Base-by-base conservation (phyloP, 1,140 invertebrate genomes). In the Drosophila elegans region DNA sequence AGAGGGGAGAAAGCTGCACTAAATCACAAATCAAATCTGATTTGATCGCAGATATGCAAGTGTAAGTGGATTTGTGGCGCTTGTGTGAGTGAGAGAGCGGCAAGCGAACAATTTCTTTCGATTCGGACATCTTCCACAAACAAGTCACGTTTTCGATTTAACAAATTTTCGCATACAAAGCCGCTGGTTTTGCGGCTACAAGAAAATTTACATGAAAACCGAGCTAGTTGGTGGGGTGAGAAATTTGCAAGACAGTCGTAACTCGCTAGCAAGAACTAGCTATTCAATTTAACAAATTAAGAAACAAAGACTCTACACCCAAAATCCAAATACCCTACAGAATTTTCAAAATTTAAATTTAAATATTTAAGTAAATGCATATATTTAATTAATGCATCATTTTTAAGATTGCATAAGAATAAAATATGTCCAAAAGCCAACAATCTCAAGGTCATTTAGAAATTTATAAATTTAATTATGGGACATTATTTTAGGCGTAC, bases 101-200 rank as follows among this genome's bases (percentile, higher is more conserved):
- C 53, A 63, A 67, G 63, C 46, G 68, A 49, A 39, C 42, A 60
- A 77, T 46, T 55, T 74, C 52, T 55, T 66, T 63, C 42, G 67
- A 34, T 54, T 75, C 34, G 49, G 46, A 44, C 51, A 80, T 66
- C 63, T 73, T 82, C 61, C 52, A 64, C 57, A 89, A 75, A 69
- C 84, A 84, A 89, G 84, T 89, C 84, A 89, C 84, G 84, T 89
- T 89, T 89, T 89, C 68, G 85, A 80, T 89, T 89, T 84, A 90
- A 79, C 77, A 89, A 89, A 89, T 89, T 88, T 89, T 89, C 69
- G 80, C 78, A 85, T 85, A 78, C 82, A 85, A 77, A 85, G 61
- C 73, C 61, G 48, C 67, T 72, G 66, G 66, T 62, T 75, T 56
- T 63, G 76, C 60, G 45, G 69, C 54, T 61, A 53, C 60, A 59